Base-by-base conservation (phyloP, 2,888 invertebrate species). In the Petrolisthes manimaculis region DNA sequence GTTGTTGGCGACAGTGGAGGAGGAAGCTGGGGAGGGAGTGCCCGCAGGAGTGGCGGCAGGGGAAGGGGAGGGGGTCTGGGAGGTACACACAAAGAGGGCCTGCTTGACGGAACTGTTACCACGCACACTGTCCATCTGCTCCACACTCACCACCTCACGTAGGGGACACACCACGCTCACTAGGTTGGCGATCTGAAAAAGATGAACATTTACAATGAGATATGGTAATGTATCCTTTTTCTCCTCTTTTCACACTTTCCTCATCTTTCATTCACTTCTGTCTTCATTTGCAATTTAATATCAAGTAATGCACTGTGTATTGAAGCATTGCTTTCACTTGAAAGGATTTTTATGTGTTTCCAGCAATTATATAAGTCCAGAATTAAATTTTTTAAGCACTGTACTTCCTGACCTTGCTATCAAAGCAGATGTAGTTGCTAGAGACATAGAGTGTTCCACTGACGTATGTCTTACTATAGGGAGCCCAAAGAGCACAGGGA, bases 351-450 rank as follows among this genome's bases (percentile, higher is more conserved):
- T 8, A 74, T 9, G 21, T 14, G 2, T 24, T n/a, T 24, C 37
- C 21, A 3, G 37, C 12, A 89, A 89, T 92, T 92, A 93, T 95
- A 12, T 67, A 9, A 71, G n/a, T 51, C 24, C 61, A 53, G 6
- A 18, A 67, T 24, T n/a, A 14, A 37, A 54, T 12, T 69, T 51
- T 69, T 74, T 24, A 86, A 54, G n/a, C 75, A 75, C 14, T 54
- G 21, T 9, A 21, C 61, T 53, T 4, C 90, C 92, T 94, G 93
- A 98, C 98, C 94, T 97, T 95, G 93, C 99, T 99, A 92, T 97
- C 96, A 93, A 99, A 99, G 93, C 99, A 99, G 92, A 99, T 95
- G 93, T 97, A 99, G 94, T 97, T 98, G 92, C 96, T 96, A 0
- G 99, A 99, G 82, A 99, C 94, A 93, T 96, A 99, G 92, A 99